Conservation (phyloP, 2,113 vertebrate genomes). For the Columbina picui region DNA sequence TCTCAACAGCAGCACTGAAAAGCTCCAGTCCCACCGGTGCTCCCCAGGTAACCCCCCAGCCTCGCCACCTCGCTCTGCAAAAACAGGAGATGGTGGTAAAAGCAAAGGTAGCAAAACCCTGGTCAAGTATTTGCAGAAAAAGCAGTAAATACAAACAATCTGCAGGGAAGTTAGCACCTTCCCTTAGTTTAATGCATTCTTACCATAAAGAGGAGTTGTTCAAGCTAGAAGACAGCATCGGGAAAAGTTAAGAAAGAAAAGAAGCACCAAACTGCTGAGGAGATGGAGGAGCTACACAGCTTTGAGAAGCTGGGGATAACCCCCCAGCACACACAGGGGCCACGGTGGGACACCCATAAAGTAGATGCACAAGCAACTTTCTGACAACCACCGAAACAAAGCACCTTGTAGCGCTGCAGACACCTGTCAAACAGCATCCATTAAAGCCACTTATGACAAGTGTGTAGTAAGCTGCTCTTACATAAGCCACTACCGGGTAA, state of each 20-base stretch:
- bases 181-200: not conserved
- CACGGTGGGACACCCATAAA: not conserved
- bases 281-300: not conserved
- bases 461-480: slow-evolving; percentile 41
- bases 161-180: not conserved
- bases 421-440: not conserved
- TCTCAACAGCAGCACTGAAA: not conserved
- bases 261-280: not conserved
- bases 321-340: not conserved
- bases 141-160: not conserved
- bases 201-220: not conserved
- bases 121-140: not conserved
- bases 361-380: not conserved
- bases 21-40: rapidly evolving
- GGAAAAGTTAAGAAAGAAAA: not conserved
- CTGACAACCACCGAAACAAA: not conserved
- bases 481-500: slow-evolving; percentile 17
- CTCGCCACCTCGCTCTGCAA: not conserved
- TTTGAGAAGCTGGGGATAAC: rapidly evolving
- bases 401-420: not conserved
- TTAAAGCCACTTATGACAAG: slow-evolving; percentile 34
- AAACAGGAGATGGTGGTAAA: not conserved
- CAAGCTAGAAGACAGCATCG: not conserved
- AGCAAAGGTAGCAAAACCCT: not conserved
- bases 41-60: not conserved